These are phyloP conservation scores for Mirounga angustirostris DNA, from an alignment of 2,113 vertebrate genomes.

Conservation along the genomic window DNA sequence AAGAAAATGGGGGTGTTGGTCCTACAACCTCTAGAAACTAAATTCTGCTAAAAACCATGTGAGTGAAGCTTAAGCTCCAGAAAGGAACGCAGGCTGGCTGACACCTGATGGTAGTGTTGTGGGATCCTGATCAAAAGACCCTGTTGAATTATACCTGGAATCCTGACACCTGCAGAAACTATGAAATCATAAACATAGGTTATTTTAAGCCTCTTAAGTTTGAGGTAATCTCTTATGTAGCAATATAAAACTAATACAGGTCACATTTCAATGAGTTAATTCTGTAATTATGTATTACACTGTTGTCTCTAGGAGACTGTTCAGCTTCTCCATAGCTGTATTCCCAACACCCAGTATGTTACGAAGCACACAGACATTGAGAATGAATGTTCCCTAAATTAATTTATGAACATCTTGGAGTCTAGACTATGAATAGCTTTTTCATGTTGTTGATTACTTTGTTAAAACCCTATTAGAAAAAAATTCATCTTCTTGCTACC, in stretches of 20 bases:
- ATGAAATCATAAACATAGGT: background rate
- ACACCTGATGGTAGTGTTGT: background rate
- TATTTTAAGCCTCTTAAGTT: background rate
- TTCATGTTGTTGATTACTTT: background rate
- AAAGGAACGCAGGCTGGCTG: background rate
- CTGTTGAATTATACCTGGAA: background rate
- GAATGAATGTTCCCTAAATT: background rate
- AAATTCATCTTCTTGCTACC: background rate
- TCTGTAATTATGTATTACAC: background rate
- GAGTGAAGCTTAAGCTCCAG: background rate
- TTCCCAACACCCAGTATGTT: background rate
- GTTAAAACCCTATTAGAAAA: constrained; percentile 54
- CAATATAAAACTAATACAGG: background rate
- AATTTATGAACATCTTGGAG: background rate
- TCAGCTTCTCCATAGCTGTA: background rate
- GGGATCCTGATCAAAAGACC: background rate
- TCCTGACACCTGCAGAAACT: background rate
- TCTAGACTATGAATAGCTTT: background rate
- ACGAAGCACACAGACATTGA: background rate
- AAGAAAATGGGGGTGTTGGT: background rate
- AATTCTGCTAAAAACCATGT: background rate
- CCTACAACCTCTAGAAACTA: background rate
- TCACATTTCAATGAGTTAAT: background rate
- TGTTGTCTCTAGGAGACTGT: background rate
- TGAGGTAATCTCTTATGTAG: background rate